Evolutionary conservation across 2,888 invertebrate genomes (phyloP).

Genomic region (Liopterus haemorrhoidalis): DNA sequence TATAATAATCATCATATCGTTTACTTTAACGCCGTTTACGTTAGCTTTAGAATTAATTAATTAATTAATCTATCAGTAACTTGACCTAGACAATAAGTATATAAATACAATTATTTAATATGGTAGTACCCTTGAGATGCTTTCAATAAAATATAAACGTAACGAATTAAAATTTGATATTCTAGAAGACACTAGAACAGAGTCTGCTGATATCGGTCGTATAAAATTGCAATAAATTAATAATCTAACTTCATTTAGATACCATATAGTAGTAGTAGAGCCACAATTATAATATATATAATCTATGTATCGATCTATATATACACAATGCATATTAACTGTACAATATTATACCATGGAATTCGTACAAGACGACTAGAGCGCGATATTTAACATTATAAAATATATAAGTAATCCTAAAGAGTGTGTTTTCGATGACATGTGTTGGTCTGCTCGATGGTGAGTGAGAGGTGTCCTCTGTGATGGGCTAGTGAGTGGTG

Average conservation of each 20-base stretch:
- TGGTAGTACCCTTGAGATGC: slow-evolving; percentile 23
- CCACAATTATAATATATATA: slow-evolving; percentile 20
- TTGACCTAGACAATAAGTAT: slow-evolving; percentile 21
- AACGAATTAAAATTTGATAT: slow-evolving; percentile 19
- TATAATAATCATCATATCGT: no score
- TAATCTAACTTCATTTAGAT: slow-evolving; percentile 1
- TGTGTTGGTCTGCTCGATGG: no score
- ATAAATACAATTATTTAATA: slow-evolving; percentile 21
- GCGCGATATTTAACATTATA: slow-evolving; percentile 14
- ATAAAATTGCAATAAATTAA: not conserved
- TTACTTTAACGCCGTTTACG: no score
- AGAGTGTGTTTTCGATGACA: not conserved
- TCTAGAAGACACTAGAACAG: slow-evolving; percentile 17
- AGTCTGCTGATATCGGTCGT: slow-evolving; percentile 13
- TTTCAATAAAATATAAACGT: slow-evolving; percentile 14
- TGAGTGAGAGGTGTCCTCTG: no score
- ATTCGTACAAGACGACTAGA: slow-evolving; percentile 24
- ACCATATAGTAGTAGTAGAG: slow-evolving; percentile 13
- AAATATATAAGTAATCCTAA: not conserved
- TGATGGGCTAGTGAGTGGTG: no score
- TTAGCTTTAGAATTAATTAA: no score
- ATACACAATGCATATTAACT: slow-evolving; percentile 24
- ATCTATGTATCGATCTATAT: slow-evolving; percentile 18
- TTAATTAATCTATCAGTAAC: no score
- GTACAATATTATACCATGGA: slow-evolving; percentile 20